Percentiles rank a stretch among this genome's conserved stretches.
These are phyloP conservation scores for Diorhabda carinulata DNA, from an alignment of 1,140 invertebrate genomes.

Conservation along the genomic window DNA sequence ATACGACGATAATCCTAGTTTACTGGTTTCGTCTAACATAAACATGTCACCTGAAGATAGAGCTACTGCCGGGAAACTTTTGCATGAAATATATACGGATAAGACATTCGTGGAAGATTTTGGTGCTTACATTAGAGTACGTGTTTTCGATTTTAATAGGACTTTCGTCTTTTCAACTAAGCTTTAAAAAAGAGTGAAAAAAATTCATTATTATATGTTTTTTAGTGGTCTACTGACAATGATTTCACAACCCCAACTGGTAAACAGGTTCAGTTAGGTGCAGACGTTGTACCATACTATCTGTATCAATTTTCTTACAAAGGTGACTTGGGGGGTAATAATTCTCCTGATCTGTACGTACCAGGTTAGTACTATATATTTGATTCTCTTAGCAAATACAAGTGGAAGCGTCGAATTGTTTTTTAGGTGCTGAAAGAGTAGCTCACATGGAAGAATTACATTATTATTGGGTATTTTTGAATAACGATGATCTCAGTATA, in stretches of 20 bases:
- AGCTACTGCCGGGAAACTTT: neutral
- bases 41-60: constrained; percentile 6
- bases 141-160: neutral
- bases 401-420: neutral
- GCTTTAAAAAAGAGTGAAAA: neutral
- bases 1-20: neutral
- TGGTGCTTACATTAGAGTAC: constrained; percentile 7
- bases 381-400: no score
- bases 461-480: constrained; percentile 1
- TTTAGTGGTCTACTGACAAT: neutral
- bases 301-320: constrained; percentile 13
- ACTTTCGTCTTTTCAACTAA: no score
- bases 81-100: constrained; percentile 6
- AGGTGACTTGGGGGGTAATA: constrained; percentile 1
- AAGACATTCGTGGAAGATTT: constrained; percentile 6
- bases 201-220: neutral
- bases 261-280: neutral
- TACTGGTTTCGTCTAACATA: constrained; percentile 1
- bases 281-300: neutral
- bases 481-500: neutral
- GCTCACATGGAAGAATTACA: neutral
- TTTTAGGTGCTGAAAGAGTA: neutral
- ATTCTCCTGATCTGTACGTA: neutral
- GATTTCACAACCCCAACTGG: neutral
- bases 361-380: neutral